Percentiles rank a stretch among this genome's conserved stretches.
These are phyloP conservation scores for Tanytarsus gracilentus DNA, from an alignment of 2,888 invertebrate species.

Conservation along the genomic window DNA sequence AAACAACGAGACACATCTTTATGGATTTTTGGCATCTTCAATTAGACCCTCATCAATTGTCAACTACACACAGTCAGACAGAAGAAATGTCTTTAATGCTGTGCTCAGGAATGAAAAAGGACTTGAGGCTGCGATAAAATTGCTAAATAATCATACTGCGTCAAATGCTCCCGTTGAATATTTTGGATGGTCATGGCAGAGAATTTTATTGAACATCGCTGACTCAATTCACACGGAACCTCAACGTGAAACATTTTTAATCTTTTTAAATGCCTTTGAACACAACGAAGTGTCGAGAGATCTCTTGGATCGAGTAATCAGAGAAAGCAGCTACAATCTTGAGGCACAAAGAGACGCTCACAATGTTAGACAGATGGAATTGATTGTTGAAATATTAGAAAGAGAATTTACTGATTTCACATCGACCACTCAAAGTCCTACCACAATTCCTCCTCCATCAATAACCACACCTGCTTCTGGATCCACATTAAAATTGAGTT, in stretches of 20 bases:
- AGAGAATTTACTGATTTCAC: not conserved
- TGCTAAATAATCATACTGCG: too few relatives aligned
- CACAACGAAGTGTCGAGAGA: too few relatives aligned
- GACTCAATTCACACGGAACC: too few relatives aligned
- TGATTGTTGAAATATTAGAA: not conserved
- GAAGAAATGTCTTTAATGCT: constrained; percentile 1
- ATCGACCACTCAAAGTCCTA: not conserved
- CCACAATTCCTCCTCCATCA: not conserved
- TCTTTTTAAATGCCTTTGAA: too few relatives aligned
- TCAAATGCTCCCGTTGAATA: too few relatives aligned
- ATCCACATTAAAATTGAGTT: not conserved
- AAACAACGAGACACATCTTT: not conserved
- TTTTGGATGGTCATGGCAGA: too few relatives aligned
- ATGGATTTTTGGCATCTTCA: constrained; percentile 2
- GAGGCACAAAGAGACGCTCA: not conserved
- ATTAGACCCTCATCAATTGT: not conserved
- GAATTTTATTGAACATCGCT: too few relatives aligned
- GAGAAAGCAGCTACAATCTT: not conserved
- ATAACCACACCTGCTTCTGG: not conserved
- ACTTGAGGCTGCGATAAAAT: not conserved
- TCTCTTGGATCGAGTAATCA: not conserved
- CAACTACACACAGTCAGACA: constrained; percentile 12
- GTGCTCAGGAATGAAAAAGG: not conserved
- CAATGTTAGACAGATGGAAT: not conserved
- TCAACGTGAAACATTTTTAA: too few relatives aligned